These are phyloP conservation scores for Psix sp. DNA, from an alignment of 1,140 invertebrate genomes.

Conservation along the genomic window DNA sequence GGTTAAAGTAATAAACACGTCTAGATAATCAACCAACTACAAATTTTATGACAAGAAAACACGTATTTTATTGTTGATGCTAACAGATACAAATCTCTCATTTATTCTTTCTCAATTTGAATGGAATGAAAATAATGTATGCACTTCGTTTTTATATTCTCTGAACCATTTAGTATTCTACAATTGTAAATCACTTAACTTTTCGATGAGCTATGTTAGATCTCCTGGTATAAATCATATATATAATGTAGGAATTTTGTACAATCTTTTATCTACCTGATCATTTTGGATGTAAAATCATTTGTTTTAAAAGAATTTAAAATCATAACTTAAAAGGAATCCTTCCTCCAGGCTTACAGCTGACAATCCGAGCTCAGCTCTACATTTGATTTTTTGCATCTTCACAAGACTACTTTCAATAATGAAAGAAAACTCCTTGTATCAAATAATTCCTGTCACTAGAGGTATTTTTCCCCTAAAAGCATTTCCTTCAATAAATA, in stretches of 20 bases:
- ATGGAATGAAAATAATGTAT: conserved; percentile 38
- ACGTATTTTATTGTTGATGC: conserved; percentile 45
- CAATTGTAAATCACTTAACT: conserved; percentile 49
- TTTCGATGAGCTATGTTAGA: conserved; percentile 33
- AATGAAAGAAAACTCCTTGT: too few species aligned
- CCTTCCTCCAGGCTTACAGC: background rate
- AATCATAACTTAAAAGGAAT: conserved; percentile 3
- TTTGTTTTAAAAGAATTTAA: conserved; percentile 60
- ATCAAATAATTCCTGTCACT: too few species aligned
- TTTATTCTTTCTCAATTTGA: conserved; percentile 48
- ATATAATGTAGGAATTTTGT: conserved; percentile 6
- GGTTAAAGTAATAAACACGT: conserved; percentile 49
- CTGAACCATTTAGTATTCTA: conserved; percentile 44
- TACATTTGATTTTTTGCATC: background rate
- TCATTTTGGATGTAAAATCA: conserved; percentile 45
- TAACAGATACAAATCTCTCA: conserved; percentile 38
- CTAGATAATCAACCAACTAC: conserved; percentile 44
- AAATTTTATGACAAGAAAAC: conserved; percentile 56
- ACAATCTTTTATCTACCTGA: conserved; percentile 26
- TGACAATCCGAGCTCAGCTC: too few species aligned
- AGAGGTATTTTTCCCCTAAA: conserved; percentile 23
- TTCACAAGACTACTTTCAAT: too few species aligned
- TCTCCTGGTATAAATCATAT: conserved; percentile 31
- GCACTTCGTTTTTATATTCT: conserved; percentile 36
- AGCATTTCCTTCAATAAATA: conserved; percentile 27